Conservation (phyloP, 2,888 invertebrate genomes). For the Digitonthophagus gazella region DNA sequence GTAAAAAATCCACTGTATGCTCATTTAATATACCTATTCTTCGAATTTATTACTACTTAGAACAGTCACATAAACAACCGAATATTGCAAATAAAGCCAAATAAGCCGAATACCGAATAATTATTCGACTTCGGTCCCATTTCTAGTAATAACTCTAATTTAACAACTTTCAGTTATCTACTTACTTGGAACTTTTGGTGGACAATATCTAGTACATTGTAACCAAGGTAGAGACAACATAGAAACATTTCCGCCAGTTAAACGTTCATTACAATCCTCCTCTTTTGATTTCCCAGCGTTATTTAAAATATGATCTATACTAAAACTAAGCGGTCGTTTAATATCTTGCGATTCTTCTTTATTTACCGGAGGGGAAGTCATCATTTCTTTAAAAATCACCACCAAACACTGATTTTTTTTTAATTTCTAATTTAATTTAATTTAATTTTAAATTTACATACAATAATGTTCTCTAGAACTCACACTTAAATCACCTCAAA, state of each 20-base stretch:
- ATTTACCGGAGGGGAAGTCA: constrained; percentile 29
- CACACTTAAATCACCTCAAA: constrained; percentile 7
- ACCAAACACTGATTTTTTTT: no score
- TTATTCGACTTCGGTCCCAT: no score
- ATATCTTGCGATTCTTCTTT: constrained; percentile 25
- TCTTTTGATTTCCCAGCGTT: constrained; percentile 48
- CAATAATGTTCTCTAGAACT: neutral
- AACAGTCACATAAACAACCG: no score
- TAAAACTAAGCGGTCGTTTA: constrained; percentile 53
- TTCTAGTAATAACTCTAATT: no score
- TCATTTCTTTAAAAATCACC: constrained; percentile 27
- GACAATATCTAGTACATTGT: constrained; percentile 70
- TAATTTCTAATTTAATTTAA: constrained; percentile 2
- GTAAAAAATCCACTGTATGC: no score
- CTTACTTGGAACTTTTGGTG: constrained; percentile 70
- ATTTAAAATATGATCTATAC: constrained; percentile 62
- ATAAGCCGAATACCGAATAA: no score
- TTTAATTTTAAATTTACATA: constrained; percentile 3
- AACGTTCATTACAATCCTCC: constrained; percentile 14
- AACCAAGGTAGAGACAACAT: constrained; percentile 56
- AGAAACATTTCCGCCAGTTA: constrained; percentile 20
- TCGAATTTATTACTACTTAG: no score
- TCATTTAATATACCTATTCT: no score
- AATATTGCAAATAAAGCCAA: no score
- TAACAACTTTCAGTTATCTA: no score